phyloP scores from a whole-genome alignment of 2,888 invertebrate species.

The Prosopocoilus inquinatus region DNA sequence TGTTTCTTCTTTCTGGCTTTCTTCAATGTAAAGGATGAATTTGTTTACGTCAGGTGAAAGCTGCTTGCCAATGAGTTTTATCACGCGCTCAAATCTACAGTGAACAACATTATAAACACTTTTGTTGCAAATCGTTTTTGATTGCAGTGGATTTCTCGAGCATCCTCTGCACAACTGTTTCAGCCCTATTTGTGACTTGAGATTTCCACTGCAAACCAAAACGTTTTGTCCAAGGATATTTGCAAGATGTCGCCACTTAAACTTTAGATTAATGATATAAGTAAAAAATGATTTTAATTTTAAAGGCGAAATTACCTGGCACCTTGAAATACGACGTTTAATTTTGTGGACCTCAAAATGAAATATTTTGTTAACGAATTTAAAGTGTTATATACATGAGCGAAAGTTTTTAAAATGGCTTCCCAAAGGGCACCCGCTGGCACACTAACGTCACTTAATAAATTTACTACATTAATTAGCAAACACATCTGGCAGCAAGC shows the following conservation, averaged over 20 bases:
- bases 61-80: conserved; percentile 60
- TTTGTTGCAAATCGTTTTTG: no score
- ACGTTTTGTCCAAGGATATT: neutral
- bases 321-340: conserved; percentile 53
- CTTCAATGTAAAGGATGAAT: conserved; percentile 59
- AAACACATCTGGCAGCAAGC: conserved; percentile 60
- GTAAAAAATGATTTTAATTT: neutral
- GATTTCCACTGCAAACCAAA: no score
- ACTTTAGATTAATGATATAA: neutral
- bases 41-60: conserved; percentile 58
- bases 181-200: no score
- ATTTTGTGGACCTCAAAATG: conserved; percentile 50
- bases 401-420: conserved; percentile 56
- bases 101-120: conserved; percentile 1
- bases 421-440: conserved; percentile 58
- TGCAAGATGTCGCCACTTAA: no score
- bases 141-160: no score
- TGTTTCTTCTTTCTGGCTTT: conserved; percentile 47
- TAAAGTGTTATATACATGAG: conserved; percentile 56
- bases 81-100: conserved; percentile 56
- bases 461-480: conserved; percentile 54
- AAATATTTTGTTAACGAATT: conserved; percentile 62
- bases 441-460: conserved; percentile 54
- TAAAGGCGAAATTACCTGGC: conserved; percentile 48
- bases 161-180: no score